These are phyloP conservation scores for Phaenicophaeus curvirostris DNA, from an alignment of 2,797 vertebrate genomes.

Conservation along the genomic window DNA sequence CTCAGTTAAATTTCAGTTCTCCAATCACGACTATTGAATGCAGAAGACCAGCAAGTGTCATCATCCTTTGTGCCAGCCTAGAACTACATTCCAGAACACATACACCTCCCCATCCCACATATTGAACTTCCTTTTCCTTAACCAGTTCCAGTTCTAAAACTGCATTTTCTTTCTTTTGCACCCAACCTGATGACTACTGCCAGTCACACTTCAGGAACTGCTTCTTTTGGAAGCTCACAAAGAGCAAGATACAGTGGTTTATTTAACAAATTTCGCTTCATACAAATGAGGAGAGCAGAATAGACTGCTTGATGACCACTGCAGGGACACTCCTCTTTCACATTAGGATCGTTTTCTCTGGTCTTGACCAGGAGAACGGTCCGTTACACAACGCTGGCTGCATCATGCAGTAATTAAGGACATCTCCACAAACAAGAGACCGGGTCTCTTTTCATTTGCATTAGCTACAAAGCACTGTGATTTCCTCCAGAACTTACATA, in stretches of 20 bases:
- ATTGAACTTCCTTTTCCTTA: neutral
- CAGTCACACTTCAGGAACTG: neutral
- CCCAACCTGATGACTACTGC: neutral
- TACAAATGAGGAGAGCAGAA: neutral
- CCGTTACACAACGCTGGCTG: neutral
- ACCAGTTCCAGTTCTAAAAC: neutral
- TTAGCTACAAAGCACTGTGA: conserved; percentile 39
- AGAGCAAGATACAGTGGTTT: neutral
- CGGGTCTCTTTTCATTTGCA: conserved; percentile 8
- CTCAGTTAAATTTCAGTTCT: neutral
- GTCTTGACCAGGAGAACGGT: neutral
- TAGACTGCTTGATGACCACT: neutral
- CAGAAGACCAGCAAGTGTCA: neutral
- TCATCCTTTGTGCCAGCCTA: neutral
- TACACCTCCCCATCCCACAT: neutral
- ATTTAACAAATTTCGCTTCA: neutral
- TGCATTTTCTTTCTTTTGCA: neutral
- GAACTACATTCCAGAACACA: neutral
- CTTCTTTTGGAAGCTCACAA: neutral
- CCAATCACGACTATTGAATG: neutral
- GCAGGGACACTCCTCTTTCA: neutral
- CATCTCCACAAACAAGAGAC: conserved; percentile 24
- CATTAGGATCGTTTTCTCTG: neutral
- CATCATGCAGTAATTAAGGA: conserved; percentile 20
- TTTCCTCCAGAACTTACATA: conserved; percentile 77